Conservation (phyloP, 2,113 vertebrate genomes). For the Balaenoptera acutorostrata region DNA sequence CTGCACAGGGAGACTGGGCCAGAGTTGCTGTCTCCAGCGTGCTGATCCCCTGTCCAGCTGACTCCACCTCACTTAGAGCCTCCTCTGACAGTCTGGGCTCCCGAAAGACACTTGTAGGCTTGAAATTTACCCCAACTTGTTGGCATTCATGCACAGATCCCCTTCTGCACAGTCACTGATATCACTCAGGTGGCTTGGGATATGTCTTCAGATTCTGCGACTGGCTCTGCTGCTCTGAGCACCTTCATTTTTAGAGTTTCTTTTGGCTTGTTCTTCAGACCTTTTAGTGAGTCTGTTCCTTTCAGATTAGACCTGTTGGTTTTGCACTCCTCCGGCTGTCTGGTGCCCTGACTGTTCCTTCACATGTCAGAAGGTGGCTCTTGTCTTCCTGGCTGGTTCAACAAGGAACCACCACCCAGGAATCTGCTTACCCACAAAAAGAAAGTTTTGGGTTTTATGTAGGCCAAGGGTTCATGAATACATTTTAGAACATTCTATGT, state of each 20-base stretch:
- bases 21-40: neutral
- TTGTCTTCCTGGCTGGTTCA: neutral
- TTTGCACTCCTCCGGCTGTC: neutral
- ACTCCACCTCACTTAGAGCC: neutral
- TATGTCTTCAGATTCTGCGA: neutral
- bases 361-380: neutral
- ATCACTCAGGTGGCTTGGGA: neutral
- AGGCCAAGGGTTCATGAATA: neutral
- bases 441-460: neutral
- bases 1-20: neutral
- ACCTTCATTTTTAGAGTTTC: neutral
- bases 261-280: neutral
- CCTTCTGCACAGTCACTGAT: neutral
- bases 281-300: neutral
- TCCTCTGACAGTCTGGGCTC: neutral
- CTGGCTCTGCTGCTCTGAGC: neutral
- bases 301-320: neutral
- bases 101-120: neutral
- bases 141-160: fast-evolving
- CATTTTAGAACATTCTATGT: neutral
- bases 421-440: neutral
- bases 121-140: neutral
- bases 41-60: neutral
- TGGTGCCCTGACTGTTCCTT: neutral
- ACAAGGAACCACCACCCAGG: neutral